Percentiles rank a stretch among this genome's conserved stretches.
Conservation (phyloP, 2,113 vertebrate genomes). For the Stomatorhinus ivindoensis region DNA sequence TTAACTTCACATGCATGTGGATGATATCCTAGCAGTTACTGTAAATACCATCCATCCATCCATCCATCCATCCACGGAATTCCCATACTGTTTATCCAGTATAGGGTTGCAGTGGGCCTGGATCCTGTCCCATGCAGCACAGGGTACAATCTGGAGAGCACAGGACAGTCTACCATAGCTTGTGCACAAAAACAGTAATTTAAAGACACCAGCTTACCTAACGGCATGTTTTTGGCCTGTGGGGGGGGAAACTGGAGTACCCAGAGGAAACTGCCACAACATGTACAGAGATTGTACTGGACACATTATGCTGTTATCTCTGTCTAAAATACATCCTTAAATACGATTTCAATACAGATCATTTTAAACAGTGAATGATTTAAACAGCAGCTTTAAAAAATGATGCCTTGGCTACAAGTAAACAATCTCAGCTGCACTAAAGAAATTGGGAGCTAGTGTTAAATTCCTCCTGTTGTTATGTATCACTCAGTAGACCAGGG, state of each 20-base stretch:
- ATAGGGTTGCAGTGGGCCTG: background rate
- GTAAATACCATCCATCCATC: background rate
- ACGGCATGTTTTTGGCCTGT: background rate
- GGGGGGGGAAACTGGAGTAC: background rate
- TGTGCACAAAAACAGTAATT: background rate
- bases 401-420: background rate
- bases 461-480: background rate
- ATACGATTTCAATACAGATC: background rate
- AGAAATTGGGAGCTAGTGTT: background rate
- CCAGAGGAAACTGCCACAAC: background rate
- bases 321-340: background rate
- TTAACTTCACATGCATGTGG: background rate
- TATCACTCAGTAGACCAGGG: background rate
- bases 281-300: background rate
- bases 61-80: no score
- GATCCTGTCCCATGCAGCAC: background rate
- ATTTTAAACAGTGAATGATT: background rate
- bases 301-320: background rate
- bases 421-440: background rate
- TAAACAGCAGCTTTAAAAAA: background rate
- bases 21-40: background rate
- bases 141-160: background rate
- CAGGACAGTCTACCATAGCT: background rate
- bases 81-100: background rate
- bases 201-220: background rate